Evolutionary conservation across 2,888 invertebrate species (phyloP), one percentile per base, ranked within the genome.

Genomic region (Apotomis betuletana): DNA sequence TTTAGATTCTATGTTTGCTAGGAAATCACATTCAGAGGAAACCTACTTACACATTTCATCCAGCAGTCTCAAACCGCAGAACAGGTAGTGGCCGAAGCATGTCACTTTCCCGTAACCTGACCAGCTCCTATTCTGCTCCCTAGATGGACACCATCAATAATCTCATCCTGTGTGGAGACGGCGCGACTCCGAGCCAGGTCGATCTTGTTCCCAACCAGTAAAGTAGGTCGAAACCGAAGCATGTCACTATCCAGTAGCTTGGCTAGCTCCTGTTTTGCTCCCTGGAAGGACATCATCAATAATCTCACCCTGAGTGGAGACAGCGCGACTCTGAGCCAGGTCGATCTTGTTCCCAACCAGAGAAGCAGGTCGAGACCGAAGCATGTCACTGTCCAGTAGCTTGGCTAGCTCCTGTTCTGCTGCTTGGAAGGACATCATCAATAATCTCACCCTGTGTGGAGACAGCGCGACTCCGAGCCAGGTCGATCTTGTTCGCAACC

Each of bases 401-500:
- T 95, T 94, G 60, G 96, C 95, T 72, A 98, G 85, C 78, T 97
- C 96, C 79, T 96, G 96, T 85, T 97, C 97, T 6, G 97, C 97
- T 79, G 95, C 95, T 86, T 96, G 96, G 90, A 97, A 97, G 79
- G 97, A 15, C 1, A 54, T 54, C 54, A 15, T 41, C 5, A 41
- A 41, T 41, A 41, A 44, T 41, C 70, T 70, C 75, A 98, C 98
- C 98, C 95, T 98, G 98, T 41, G 96, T 95, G 6, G 97, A 96
- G 61, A 99, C 97, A 41, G 97, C 96, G 85, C 98, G 95, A 85
- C 97, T 97, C 79, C 98, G 94, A 49, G 97, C 98, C 83, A 99
- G 94, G 91, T 99, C 98, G 77, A 98, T 97, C 94, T 99, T 99
- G 91, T 98, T 99, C 67, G 96, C 98, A 27, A 98, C 98, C 68